Evolutionary conservation across 2,113 vertebrate species (phyloP).

Genomic region (Athene noctua): DNA sequence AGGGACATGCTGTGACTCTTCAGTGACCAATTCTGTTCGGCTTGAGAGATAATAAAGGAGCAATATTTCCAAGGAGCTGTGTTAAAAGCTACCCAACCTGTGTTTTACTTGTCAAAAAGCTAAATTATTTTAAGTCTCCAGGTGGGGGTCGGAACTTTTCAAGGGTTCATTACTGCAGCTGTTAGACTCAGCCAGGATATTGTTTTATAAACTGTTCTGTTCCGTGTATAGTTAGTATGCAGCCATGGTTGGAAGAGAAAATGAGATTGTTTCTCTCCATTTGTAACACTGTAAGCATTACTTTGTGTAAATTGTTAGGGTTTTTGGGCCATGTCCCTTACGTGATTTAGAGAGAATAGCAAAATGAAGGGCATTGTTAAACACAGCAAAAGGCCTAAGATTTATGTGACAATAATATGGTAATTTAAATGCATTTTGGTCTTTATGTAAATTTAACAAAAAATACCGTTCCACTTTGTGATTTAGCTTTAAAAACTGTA

Average conservation of each 20-base stretch:
- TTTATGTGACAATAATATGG: neutral
- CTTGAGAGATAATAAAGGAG: neutral
- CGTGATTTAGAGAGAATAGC: neutral
- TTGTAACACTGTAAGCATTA: neutral
- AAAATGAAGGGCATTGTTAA: neutral
- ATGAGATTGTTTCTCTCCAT: neutral
- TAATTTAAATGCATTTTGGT: neutral
- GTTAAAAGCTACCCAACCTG: neutral
- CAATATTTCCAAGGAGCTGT: neutral
- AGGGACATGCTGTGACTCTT: neutral
- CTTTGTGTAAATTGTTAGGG: neutral
- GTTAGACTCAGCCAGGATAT: neutral
- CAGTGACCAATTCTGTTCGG: neutral
- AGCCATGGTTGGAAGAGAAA: neutral
- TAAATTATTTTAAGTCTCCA: neutral
- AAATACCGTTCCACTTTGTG: neutral
- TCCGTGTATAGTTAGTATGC: neutral
- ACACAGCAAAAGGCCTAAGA: neutral
- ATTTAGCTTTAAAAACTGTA: neutral
- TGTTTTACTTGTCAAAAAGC: neutral
- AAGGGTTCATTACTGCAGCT: neutral
- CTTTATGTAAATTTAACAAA: neutral
- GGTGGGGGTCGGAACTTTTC: neutral
- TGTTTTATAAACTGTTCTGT: neutral
- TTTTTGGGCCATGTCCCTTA: neutral